Evolutionary conservation across 2,888 invertebrate species (phyloP).

Genomic region (Andrena bicolor): DNA sequence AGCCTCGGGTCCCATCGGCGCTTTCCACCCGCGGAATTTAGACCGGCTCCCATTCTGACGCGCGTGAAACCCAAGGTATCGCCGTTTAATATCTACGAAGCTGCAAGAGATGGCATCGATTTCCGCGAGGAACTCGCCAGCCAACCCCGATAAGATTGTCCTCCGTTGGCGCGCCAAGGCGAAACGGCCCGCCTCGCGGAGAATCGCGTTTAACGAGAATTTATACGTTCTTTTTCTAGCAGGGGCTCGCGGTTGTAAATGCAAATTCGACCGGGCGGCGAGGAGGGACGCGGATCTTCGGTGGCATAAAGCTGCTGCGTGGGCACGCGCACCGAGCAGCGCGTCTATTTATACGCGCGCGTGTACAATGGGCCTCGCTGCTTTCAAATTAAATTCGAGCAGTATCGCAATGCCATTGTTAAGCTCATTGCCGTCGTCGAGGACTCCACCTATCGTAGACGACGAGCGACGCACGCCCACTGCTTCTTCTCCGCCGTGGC

Average conservation of each 20-base stretch:
- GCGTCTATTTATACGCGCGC: slow-evolving; percentile 68
- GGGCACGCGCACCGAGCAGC: slow-evolving; percentile 68
- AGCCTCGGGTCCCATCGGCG: background rate
- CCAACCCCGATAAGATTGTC: slow-evolving; percentile 1
- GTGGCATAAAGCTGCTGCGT: slow-evolving; percentile 70
- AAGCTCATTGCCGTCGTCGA: slow-evolving; percentile 64
- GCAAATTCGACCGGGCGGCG: slow-evolving; percentile 62
- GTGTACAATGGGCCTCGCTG: slow-evolving; percentile 68
- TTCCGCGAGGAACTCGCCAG: background rate
- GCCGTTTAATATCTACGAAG: background rate
- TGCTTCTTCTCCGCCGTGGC: background rate
- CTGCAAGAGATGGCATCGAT: no score
- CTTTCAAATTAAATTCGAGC: slow-evolving; percentile 75
- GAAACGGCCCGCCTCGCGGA: background rate
- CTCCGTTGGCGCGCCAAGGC: background rate
- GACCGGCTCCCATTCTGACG: background rate
- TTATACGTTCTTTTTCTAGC: slow-evolving; percentile 58
- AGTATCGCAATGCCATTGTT: slow-evolving; percentile 73
- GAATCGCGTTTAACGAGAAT: slow-evolving; percentile 62
- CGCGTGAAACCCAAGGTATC: background rate
- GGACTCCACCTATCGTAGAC: slow-evolving; percentile 57
- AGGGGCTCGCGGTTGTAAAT: slow-evolving; percentile 58
- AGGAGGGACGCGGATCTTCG: slow-evolving; percentile 48
- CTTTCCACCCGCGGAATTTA: slow-evolving; percentile 3
- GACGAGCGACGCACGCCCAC: slow-evolving; percentile 56